A percentile compares a stretch with the other conserved stretches of the same genome.
Conservation (phyloP, 2,797 vertebrate genomes). For the Chloroceryle amazona region DNA sequence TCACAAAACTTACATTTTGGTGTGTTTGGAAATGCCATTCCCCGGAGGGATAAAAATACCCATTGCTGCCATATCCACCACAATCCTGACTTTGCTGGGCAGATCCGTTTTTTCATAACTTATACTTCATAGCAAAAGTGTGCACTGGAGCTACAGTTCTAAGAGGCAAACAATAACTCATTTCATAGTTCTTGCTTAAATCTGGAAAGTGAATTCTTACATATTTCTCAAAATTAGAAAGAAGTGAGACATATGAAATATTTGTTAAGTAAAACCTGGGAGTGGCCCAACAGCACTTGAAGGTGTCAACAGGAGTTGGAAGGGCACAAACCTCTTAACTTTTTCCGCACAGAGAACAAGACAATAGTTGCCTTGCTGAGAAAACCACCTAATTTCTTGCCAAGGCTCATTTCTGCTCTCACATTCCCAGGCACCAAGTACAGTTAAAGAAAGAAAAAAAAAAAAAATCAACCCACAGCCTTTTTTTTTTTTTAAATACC, state of each 20-base stretch:
- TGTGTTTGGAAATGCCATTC: not conserved
- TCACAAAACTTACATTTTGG: not conserved
- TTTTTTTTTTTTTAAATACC: not conserved
- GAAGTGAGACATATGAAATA: not conserved
- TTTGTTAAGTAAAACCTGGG: not conserved
- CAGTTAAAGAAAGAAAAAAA: not conserved
- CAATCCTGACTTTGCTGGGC: not conserved
- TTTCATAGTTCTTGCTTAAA: not conserved
- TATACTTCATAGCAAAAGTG: not conserved
- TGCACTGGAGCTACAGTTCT: conserved; percentile 18
- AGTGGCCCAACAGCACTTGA: not conserved
- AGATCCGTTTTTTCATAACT: conserved; percentile 53
- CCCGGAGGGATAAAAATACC: not conserved
- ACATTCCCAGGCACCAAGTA: not conserved
- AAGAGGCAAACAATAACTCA: conserved; percentile 47
- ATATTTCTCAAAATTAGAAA: conserved; percentile 3
- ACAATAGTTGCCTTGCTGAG: not conserved
- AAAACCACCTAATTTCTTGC: not conserved
- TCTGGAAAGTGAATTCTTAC: not conserved
- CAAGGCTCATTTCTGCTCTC: not conserved
- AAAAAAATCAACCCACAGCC: not conserved
- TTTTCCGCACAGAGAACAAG: not conserved
- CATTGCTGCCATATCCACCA: not conserved
- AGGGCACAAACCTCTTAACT: not conserved
- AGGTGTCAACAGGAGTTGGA: conserved; percentile 6